Evolutionary conservation across 2,888 invertebrate genomes (phyloP), one percentile per base, ranked within the genome.

Genomic region (Agriopis leucophaearia): DNA sequence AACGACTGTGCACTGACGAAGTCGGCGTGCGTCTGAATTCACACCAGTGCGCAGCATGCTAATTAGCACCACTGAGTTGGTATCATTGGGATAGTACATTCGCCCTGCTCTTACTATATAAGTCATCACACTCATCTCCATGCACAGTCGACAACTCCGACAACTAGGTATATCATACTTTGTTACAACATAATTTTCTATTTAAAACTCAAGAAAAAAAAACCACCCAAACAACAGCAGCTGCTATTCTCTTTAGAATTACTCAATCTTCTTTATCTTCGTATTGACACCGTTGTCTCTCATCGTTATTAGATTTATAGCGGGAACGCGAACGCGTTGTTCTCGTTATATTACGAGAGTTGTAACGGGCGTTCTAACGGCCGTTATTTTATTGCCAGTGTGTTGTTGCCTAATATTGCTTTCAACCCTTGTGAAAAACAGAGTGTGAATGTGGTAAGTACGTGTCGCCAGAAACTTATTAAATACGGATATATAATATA

Each of bases 281-380:
- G 15, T n/a, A 57, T 45, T 6, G 45, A 57, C 48, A 58, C 58
- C 57, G 42, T 62, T n/a, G 51, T 56, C 64, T 55, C 48, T 36
- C 51, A 47, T 71, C 67, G 62, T 71, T 71, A 71, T 71, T 68
- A 68, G 70, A 71, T 71, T 64, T 68, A 66, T 64, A 51, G 58
- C 67, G 67, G 44, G 45, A 47, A 38, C 44, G 38, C 42, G 52
- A 54, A 27, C 58, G 35, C 38, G 13, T 35, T 47, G 45, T 47
- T 47, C 51, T 16, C 45, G 55, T 27, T 57, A 61, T 57, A 66
- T 66, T 50, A 60, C 60, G 47, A 36, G 55, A 42, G 42, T 42
- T 55, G 57, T 57, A 57, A 57, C 56, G 56, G 36, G 42, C 18
- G 56, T 44, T 12, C 27, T 56, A 57, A 57, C 57, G 45, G 57